A percentile compares a stretch with the other conserved stretches of the same genome.
Evolutionary conservation across 2,888 invertebrate species (phyloP).

Genomic region (Athalia rosae): DNA sequence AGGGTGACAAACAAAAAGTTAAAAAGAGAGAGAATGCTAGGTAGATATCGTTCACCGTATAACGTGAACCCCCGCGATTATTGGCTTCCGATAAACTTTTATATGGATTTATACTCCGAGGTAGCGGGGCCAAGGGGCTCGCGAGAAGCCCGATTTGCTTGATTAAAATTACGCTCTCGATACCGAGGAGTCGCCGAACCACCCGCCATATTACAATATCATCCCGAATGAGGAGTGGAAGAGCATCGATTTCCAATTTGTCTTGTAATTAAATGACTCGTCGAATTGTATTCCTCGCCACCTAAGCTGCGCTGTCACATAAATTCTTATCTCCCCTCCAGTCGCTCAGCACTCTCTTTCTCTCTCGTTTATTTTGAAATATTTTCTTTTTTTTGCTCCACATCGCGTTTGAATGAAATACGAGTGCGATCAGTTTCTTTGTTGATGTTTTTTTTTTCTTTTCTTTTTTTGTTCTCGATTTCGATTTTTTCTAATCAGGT

Average conservation of each 20-base stretch:
- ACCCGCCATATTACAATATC: background rate
- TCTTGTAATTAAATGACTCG: slow-evolving; percentile 40
- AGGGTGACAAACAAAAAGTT: background rate
- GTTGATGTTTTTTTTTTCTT: too few relatives aligned
- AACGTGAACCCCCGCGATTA: slow-evolving; percentile 6
- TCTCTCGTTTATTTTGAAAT: background rate
- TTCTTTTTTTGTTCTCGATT: too few relatives aligned
- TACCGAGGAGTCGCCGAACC: background rate
- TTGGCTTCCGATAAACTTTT: slow-evolving; percentile 40
- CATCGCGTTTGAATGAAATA: too few relatives aligned
- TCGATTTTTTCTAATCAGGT: too few relatives aligned
- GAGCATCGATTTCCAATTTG: slow-evolving; percentile 40
- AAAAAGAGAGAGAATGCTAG: slow-evolving; percentile 16
- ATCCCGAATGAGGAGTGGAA: slow-evolving; percentile 1
- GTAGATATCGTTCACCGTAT: background rate
- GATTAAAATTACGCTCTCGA: slow-evolving; percentile 29
- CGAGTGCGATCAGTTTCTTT: too few relatives aligned
- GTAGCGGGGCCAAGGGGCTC: background rate
- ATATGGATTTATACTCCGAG: slow-evolving; percentile 20
- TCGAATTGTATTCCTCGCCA: slow-evolving; percentile 20
- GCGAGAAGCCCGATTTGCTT: slow-evolving; percentile 19
- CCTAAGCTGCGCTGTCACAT: background rate
- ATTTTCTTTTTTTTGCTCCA: too few relatives aligned
- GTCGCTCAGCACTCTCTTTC: background rate
- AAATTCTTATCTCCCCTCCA: background rate